Evolutionary conservation across 2,797 vertebrate species (phyloP).

Genomic region (Fistularia tabacaria): DNA sequence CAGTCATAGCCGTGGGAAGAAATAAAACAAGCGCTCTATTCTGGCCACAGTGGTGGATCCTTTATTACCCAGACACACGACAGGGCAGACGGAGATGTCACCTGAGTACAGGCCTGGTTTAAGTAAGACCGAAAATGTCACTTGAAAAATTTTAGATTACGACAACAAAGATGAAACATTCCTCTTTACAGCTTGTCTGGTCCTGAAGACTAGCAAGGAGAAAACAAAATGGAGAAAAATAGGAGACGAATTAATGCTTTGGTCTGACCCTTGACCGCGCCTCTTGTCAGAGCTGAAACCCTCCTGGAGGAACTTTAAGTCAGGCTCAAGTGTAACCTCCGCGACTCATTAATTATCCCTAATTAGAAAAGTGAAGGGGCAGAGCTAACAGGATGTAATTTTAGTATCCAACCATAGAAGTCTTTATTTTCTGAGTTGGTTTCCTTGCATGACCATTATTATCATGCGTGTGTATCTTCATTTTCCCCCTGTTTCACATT

Average conservation of each 20-base stretch:
- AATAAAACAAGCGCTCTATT: conserved; percentile 9
- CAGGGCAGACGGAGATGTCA: too few species aligned
- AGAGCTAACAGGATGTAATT: conserved; percentile 40
- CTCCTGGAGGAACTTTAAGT: conserved; percentile 43
- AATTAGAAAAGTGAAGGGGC: conserved; percentile 57
- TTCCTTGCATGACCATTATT: background rate
- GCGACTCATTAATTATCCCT: conserved; percentile 58
- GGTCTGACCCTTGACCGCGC: conserved; percentile 45
- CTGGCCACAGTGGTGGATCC: conserved; percentile 23
- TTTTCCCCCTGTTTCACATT: conserved; percentile 5
- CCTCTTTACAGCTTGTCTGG: too few species aligned
- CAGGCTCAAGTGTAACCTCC: conserved; percentile 39
- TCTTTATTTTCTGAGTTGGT: conserved; percentile 21
- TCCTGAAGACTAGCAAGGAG: background rate
- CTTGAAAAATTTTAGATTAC: conserved; percentile 4
- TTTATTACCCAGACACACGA: conserved; percentile 5
- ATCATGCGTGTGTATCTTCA: background rate
- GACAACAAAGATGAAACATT: conserved; percentile 5
- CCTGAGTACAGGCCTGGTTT: conserved; percentile 1
- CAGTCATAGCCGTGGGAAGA: conserved; percentile 35
- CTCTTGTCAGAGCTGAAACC: conserved; percentile 61
- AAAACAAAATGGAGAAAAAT: conserved; percentile 17
- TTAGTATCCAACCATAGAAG: conserved; percentile 23
- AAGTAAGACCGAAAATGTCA: conserved; percentile 4
- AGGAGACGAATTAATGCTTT: conserved; percentile 45